Conservation (phyloP, 2,797 vertebrate genomes). For the Cossypha heuglini region DNA sequence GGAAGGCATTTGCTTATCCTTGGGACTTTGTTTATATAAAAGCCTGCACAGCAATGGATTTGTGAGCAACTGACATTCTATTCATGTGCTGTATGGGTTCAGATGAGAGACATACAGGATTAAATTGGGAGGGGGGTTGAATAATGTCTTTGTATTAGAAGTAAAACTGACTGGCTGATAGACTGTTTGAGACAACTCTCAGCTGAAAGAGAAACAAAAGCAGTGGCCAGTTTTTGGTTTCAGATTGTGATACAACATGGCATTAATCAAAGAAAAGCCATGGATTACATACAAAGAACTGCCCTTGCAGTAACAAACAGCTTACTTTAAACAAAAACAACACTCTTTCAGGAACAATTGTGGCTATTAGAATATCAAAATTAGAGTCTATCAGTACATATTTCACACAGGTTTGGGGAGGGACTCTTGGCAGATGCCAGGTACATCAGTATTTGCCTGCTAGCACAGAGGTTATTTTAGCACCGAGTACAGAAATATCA, state of each 20-base stretch:
- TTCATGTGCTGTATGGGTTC: background rate
- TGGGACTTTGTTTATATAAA: constrained; percentile 19
- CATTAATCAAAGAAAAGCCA: background rate
- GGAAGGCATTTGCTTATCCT: constrained; percentile 49
- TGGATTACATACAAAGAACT: background rate
- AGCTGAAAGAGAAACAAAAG: background rate
- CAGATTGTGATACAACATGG: background rate
- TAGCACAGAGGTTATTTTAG: background rate
- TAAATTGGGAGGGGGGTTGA: background rate
- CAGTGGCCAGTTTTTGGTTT: background rate
- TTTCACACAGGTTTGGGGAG: background rate
- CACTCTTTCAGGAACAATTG: background rate
- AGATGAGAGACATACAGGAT: background rate
- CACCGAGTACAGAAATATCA: background rate
- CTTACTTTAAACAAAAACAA: background rate
- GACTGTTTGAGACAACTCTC: background rate
- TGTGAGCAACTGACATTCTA: constrained; percentile 9
- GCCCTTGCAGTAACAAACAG: background rate
- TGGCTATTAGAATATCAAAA: background rate
- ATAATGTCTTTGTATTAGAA: background rate
- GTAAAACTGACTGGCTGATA: background rate
- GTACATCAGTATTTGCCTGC: background rate
- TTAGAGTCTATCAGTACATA: background rate
- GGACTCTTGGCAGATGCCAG: background rate
- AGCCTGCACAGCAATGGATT: background rate